Base-by-base conservation (phyloP, 2,113 vertebrate species). In the Brienomyrus longianalis region DNA sequence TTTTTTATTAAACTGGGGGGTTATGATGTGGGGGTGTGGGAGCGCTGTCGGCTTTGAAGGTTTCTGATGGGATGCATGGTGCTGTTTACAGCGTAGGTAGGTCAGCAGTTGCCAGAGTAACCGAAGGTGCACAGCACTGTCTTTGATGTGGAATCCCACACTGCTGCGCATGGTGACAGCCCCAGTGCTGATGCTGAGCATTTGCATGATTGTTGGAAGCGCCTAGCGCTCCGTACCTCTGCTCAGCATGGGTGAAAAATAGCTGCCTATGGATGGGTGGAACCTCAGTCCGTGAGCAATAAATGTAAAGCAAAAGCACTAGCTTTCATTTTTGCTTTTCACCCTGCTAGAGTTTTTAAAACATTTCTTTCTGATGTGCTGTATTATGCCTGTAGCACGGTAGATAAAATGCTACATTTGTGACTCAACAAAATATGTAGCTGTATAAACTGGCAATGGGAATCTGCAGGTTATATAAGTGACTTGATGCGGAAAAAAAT, bases 61-160 rank as follows among this genome's bases (percentile, higher is more conserved):
- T 84, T 47, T 84, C 15, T 54, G 21, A 23, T 52, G 51, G 39
- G 48, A 39, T 35, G 84, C 52, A 83, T 27, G 50, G 27, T 27
- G 77, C 50, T 80, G 88, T 89, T 91, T 89, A 86, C 50, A n/a
- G 59, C 80, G 45, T 86, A 87, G 89, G 89, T 91, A 86, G 66
- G 88, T 89, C 86, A 89, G 66, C 77, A 51, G 90, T 91, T 91
- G 90, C 90, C 74, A 87, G 88, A 89, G 84, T 89, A 91, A 91
- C 90, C 19, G 19, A 31, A n/a, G 66, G 62, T 62, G 31, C 88
- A 59, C 70, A 83, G 84, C 62, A 59, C 47, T 23, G 27, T 45
- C 62, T 90, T 90, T 87, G 85, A 90, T 80, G 45, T 77, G 27
- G 89, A 21, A 87, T 86, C 59, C 89, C 89, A 89, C 56, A 85